A percentile compares a stretch with the other conserved stretches of the same genome.
Evolutionary conservation across 92 coral and sea anemone genomes (phyloP).

Genomic region (Epizoanthus fatuus): DNA sequence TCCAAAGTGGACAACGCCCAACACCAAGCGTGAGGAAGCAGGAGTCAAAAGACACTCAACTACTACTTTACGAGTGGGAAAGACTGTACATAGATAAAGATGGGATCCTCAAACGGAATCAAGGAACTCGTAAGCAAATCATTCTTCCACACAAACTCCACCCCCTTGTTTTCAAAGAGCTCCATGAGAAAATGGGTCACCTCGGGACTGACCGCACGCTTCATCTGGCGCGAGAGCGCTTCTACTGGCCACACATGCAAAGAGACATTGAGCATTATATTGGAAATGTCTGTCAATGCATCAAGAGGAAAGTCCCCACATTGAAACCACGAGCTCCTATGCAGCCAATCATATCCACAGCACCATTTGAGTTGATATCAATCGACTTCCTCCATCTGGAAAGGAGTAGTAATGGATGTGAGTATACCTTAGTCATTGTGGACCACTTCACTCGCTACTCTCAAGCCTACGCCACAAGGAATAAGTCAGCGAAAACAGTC

Average conservation of each 20-base stretch:
- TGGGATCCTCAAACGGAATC: too few species aligned
- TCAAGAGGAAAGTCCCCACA: not conserved
- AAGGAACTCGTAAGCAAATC: too few species aligned
- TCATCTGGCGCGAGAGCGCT: slow-evolving; percentile 58
- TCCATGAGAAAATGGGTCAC: slow-evolving; percentile 71
- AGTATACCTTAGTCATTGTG: not conserved
- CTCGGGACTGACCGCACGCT: slow-evolving; percentile 47
- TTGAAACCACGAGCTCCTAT: slow-evolving; percentile 55
- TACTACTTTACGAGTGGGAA: too few species aligned
- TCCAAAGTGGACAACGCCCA: too few species aligned
- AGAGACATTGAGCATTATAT: not conserved
- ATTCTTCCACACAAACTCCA: too few species aligned
- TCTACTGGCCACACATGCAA: slow-evolving; percentile 63
- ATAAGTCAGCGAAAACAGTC: slow-evolving; percentile 50
- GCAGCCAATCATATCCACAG: slow-evolving; percentile 47
- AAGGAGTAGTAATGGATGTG: slow-evolving; percentile 40
- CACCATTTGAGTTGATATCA: slow-evolving; percentile 52
- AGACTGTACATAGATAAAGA: too few species aligned
- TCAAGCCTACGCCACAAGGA: slow-evolving; percentile 57
- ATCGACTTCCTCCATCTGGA: slow-evolving; percentile 69
- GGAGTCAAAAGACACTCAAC: too few species aligned
- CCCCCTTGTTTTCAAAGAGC: not conserved
- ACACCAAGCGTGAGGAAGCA: too few species aligned
- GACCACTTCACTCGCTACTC: slow-evolving; percentile 5
- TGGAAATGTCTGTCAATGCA: slow-evolving; percentile 8